Base-by-base conservation (phyloP, 2,113 vertebrate genomes). In the Ictalurus furcatus region DNA sequence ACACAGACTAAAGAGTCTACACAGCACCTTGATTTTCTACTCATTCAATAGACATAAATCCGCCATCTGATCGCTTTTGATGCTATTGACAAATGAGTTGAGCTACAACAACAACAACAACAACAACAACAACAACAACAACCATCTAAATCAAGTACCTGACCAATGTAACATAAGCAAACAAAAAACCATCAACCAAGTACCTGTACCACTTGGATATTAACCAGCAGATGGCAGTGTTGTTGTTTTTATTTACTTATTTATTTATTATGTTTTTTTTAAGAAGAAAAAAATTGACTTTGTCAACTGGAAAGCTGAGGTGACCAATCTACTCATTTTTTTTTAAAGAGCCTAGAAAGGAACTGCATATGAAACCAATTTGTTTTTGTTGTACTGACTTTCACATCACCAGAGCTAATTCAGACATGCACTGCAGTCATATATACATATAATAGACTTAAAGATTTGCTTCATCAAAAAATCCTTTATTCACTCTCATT, bases 221-320 rank as follows among this genome's bases (percentile, higher is more conserved):
- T 58, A 34, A 2, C 79, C 79, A 82, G 54, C 79, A 82, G 79
- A 28, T 58, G 79, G 54, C 54, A 82, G 79, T 82, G 79, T 59
- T 82, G 79, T 21, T 58, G 52, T 58, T 58, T 54, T 25, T 69
- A 25, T 30, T 34, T 69, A 4, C 0, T 37, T 74, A 19, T 21
- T 40, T 3, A 6, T 8, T 74, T 74, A 0, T 76, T 73, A 17
- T 17, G 9, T 40, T 40, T 13, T 78, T 78, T n/a, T 4, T 76
- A 48, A 14, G 12, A 23, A 5, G 40, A 40, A 73, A 11, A 69
- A 69, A 73, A 21, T 2, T 34, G 16, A 78, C 14, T 4, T 52
- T 52, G 5, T 78, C 12, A 52, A 78, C 40, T 78, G 74, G 12
- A 78, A 5, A 9, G 5, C 74, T 78, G 40, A 78, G 1, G 23